phyloP scores from a whole-genome alignment of 2,797 vertebrate species.

The Macroramphosus scolopax region DNA sequence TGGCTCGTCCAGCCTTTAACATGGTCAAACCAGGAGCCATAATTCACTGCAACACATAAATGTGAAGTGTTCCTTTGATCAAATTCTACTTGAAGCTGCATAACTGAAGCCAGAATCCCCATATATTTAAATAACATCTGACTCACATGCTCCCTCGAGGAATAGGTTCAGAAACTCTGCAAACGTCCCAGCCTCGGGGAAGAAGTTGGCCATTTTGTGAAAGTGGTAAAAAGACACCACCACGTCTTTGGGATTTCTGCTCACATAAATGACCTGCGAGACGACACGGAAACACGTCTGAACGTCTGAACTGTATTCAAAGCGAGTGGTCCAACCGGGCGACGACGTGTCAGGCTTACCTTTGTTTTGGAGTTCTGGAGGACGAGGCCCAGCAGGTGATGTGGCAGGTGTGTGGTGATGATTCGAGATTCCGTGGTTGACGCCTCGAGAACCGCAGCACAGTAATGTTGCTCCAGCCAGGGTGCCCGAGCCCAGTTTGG shows the following conservation, averaged over 20 bases:
- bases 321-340: not conserved
- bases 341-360: slow-evolving; percentile 61
- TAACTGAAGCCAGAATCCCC: no score
- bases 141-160: slow-evolving; percentile 78
- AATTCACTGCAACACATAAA: slow-evolving; percentile 72
- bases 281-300: not conserved
- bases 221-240: slow-evolving; percentile 87
- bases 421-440: slow-evolving; percentile 57
- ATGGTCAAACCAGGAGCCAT: slow-evolving; percentile 89
- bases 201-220: slow-evolving; percentile 84
- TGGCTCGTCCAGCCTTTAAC: slow-evolving; percentile 83
- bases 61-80: not conserved
- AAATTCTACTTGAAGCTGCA: not conserved
- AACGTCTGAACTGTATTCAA: not conserved
- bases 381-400: slow-evolving; percentile 67
- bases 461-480: slow-evolving; percentile 86
- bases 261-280: slow-evolving; percentile 84
- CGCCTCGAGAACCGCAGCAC: slow-evolving; percentile 43
- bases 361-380: slow-evolving; percentile 79
- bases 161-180: slow-evolving; percentile 78
- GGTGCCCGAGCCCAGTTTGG: slow-evolving; percentile 85
- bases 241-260: slow-evolving; percentile 88
- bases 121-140: no score
- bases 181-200: slow-evolving; percentile 77
- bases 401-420: slow-evolving; percentile 84